These are phyloP conservation scores for Syndactyla subalaris DNA, from an alignment of 2,797 vertebrate species.

Conservation along the genomic window DNA sequence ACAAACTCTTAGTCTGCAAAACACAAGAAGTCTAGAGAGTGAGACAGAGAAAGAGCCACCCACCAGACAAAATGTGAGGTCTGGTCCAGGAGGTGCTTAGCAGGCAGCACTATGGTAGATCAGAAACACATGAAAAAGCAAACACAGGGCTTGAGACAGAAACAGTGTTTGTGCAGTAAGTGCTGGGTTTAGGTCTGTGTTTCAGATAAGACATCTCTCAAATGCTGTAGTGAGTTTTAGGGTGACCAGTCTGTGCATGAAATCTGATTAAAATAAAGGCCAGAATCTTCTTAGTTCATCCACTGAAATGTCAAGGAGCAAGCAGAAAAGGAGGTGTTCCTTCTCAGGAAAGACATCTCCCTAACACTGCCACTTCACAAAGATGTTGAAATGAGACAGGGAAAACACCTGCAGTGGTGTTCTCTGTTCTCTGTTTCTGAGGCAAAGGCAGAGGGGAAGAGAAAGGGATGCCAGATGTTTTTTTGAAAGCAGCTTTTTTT, in stretches of 20 bases:
- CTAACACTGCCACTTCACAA: neutral
- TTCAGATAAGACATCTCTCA: neutral
- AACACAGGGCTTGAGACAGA: neutral
- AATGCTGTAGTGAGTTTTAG: neutral
- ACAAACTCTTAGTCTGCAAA: neutral
- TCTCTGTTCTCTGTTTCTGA: neutral
- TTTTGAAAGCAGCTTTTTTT: neutral
- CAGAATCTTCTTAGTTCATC: neutral
- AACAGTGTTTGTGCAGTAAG: neutral
- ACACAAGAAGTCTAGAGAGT: neutral
- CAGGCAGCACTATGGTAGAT: neutral
- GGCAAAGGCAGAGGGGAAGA: neutral
- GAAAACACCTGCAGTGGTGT: neutral
- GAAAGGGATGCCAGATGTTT: neutral
- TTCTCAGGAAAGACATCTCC: neutral
- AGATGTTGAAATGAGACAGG: neutral
- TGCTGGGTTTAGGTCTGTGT: neutral
- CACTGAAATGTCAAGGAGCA: neutral
- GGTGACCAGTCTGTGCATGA: fast-evolving
- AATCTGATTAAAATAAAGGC: neutral
- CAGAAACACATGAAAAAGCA: neutral
- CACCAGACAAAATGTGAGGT: neutral
- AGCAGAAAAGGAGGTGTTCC: neutral
- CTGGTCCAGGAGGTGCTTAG: neutral
- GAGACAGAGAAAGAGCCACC: neutral